These are phyloP conservation scores for Nomada flava DNA, from an alignment of 2,888 invertebrate species.

Conservation along the genomic window DNA sequence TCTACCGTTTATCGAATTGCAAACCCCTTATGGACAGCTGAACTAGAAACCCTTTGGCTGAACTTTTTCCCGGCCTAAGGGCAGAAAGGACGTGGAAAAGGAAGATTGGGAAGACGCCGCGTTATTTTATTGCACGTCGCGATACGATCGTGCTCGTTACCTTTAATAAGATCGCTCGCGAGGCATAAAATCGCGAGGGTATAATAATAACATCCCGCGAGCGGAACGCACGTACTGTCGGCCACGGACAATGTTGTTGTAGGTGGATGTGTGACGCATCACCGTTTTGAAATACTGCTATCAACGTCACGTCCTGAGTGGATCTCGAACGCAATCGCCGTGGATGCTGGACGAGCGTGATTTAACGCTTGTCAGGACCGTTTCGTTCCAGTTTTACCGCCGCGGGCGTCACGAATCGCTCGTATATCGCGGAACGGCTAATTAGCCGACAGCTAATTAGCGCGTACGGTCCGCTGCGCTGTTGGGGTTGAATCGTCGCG, in stretches of 20 bases:
- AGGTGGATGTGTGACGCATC: slow-evolving; percentile 76
- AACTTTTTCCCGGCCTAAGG: slow-evolving; percentile 22
- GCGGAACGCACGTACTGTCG: slow-evolving; percentile 26
- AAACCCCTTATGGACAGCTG: neutral
- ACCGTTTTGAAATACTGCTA: slow-evolving; percentile 68
- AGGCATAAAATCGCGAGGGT: slow-evolving; percentile 72
- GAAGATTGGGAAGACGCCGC: slow-evolving; percentile 10
- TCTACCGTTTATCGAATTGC: neutral
- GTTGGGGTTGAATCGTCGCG: slow-evolving; percentile 31
- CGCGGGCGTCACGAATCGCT: slow-evolving; percentile 43
- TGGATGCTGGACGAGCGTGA: slow-evolving; percentile 46
- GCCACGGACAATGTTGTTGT: slow-evolving; percentile 69
- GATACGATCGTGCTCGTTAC: slow-evolving; percentile 76
- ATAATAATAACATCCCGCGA: slow-evolving; percentile 69
- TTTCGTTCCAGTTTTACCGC: slow-evolving; percentile 65
- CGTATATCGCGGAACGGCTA: slow-evolving; percentile 53
- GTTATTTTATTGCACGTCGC: slow-evolving; percentile 73
- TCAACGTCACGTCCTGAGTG: slow-evolving; percentile 51
- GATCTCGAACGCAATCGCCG: slow-evolving; percentile 11
- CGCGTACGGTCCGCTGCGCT: slow-evolving; percentile 8
- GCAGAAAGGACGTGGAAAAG: neutral
- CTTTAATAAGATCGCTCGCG: slow-evolving; percentile 78
- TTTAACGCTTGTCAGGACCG: slow-evolving; percentile 61
- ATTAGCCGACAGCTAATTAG: slow-evolving; percentile 61
- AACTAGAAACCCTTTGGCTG: slow-evolving; percentile 33